Evolutionary conservation across 2,888 invertebrate genomes (phyloP), one percentile per base, ranked within the genome.

Genomic region (Biston stratarius): DNA sequence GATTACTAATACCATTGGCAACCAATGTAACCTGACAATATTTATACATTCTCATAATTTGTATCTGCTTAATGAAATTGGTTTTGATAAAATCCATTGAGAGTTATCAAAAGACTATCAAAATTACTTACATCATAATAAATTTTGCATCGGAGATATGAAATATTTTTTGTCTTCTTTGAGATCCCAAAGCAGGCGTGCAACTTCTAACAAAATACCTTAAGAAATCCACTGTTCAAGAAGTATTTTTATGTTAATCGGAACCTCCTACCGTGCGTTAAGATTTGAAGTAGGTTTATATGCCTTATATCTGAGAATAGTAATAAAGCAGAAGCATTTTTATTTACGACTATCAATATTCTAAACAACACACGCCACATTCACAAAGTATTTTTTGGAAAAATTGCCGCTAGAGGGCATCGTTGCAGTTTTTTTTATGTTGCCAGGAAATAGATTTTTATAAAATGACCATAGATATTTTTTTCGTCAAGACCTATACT

Each of bases 331-430:
- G 85, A 83, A 82, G 86, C 89, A 90, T 92, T 93, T 91, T 93
- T 93, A 93, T 93, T 93, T 94, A 94, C 93, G 92, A 92, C 86
- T 92, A 88, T 82, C 84, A 85, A 85, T 85, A 87, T 85, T 84
- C 89, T 91, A 94, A 94, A 94, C 94, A 94, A 94, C 94, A 94
- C 94, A 94, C 94, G 94, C 94, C 94, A 94, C 94, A 94, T 94
- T 94, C 94, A 91, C 92, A 89, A 91, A 89, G 86, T 90, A 89
- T 86, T 88, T 89, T 79, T 79, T 83, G 75, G 83, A 74, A 83
- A 88, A 85, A 86, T 86, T 87, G 72, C 78, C 92, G 83, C 86
- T 76, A 93, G 93, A 81, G 87, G 92, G 87, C 92, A 67, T 57
- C 60, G 49, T 36, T 40, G 63, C 15, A 47, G 86, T 74, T 74